A percentile compares a stretch with the other conserved stretches of the same genome.
Evolutionary conservation across 1,140 invertebrate genomes (phyloP).

Genomic region (Listronotus oregonensis): DNA sequence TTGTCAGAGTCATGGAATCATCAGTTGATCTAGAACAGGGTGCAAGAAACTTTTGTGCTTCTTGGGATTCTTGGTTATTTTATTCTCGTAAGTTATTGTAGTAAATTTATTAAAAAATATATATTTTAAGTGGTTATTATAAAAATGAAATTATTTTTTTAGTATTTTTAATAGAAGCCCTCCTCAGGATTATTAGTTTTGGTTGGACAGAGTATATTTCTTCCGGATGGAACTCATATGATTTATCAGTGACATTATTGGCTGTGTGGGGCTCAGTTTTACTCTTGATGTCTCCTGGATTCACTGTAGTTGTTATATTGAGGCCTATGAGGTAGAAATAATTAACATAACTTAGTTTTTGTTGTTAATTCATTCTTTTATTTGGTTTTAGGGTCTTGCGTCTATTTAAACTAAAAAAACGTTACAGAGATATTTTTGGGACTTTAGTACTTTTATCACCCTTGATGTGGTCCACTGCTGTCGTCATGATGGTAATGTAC

Average conservation of each 20-base stretch:
- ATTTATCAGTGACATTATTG: constrained; percentile 74
- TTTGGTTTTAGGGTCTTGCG: constrained; percentile 62
- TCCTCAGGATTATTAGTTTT: constrained; percentile 74
- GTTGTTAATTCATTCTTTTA: neutral
- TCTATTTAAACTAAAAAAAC: constrained; percentile 81
- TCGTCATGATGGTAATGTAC: constrained; percentile 86
- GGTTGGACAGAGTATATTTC: constrained; percentile 75
- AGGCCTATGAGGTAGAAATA: constrained; percentile 61
- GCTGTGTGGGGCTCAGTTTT: constrained; percentile 70
- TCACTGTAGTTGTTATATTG: constrained; percentile 76
- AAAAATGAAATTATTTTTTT: too few relatives aligned
- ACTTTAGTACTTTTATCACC: constrained; percentile 83
- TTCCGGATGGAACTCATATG: constrained; percentile 88
- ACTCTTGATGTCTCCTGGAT: constrained; percentile 67
- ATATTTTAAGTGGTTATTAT: too few relatives aligned
- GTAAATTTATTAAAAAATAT: too few relatives aligned
- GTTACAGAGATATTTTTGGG: constrained; percentile 88
- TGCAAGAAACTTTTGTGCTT: constrained; percentile 67
- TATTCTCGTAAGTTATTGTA: constrained; percentile 67
- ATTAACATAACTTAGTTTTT: too few relatives aligned
- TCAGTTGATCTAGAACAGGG: constrained; percentile 62
- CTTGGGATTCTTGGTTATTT: constrained; percentile 78
- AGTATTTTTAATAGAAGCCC: constrained; percentile 80
- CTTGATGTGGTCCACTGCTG: constrained; percentile 75
- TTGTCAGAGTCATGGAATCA: constrained; percentile 61